These are phyloP conservation scores for Hippoglossus stenolepis DNA, from an alignment of 2,113 vertebrate species.

Conservation along the genomic window DNA sequence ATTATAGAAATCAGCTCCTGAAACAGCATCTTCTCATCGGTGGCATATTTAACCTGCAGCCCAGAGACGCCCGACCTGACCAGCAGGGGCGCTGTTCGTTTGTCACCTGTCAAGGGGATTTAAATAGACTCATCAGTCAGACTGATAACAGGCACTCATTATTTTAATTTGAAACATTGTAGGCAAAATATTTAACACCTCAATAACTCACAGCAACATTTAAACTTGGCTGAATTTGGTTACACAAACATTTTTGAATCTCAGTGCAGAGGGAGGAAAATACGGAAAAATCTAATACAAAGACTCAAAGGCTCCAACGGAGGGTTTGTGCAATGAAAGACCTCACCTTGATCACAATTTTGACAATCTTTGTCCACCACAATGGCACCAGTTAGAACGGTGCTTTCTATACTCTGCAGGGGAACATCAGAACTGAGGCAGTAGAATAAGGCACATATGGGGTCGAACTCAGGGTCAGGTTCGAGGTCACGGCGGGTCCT, in stretches of 20 bases:
- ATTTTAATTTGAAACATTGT: background rate
- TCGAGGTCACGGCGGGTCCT: constrained; percentile 94
- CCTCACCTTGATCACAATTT: constrained; percentile 81
- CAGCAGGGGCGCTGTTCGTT: constrained; percentile 89
- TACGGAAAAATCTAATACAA: background rate
- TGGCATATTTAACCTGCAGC: constrained; percentile 91
- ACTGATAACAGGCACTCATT: background rate
- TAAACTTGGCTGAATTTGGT: background rate
- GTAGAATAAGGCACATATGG: constrained; percentile 98
- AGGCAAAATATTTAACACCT: background rate
- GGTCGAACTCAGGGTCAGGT: constrained; percentile 97
- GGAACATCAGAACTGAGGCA: constrained; percentile 90
- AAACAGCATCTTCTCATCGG: constrained; percentile 93
- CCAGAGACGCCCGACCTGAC: constrained; percentile 93
- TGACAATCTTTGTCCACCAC: constrained; percentile 88
- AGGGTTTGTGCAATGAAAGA: background rate
- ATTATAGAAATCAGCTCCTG: constrained; percentile 89
- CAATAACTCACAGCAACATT: background rate
- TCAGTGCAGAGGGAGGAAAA: background rate
- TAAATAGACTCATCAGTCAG: background rate
- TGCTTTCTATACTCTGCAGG: constrained; percentile 82
- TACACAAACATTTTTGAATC: background rate
- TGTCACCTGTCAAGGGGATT: constrained; percentile 79
- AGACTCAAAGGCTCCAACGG: background rate
- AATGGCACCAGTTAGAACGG: constrained; percentile 89